phyloP scores from a whole-genome alignment of 2,888 invertebrate species.

The Troides helena region DNA sequence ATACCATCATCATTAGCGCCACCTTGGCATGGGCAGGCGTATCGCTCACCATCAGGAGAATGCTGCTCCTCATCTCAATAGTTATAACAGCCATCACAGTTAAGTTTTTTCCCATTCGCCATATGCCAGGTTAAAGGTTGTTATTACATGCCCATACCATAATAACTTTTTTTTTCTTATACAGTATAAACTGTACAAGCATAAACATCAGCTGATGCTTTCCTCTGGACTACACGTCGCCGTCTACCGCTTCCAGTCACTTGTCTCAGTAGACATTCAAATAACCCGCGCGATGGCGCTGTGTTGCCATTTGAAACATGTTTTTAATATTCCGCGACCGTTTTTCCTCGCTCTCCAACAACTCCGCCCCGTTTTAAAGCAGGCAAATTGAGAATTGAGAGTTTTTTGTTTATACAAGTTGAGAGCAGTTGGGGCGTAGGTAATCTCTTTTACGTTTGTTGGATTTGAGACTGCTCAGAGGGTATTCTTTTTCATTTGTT shows the following conservation, averaged over 20 bases:
- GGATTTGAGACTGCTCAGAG: conserved; percentile 62
- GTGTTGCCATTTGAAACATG: conserved; percentile 69
- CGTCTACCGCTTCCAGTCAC: conserved; percentile 40
- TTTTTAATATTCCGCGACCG: conserved; percentile 75
- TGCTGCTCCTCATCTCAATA: no score
- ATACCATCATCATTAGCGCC: no score
- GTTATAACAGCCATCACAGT: no score
- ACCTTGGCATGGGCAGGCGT: no score
- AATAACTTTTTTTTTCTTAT: no score
- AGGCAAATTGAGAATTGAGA: conserved; percentile 56
- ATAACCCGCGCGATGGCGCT: conserved; percentile 60
- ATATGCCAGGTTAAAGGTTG: no score
- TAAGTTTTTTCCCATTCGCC: no score
- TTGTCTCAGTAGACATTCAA: conserved; percentile 70
- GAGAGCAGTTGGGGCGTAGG: conserved; percentile 73
- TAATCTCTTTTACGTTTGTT: conserved; percentile 78
- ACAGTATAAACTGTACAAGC: no score
- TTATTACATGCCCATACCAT: no score
- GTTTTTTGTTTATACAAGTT: conserved; percentile 76
- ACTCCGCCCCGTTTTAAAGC: conserved; percentile 72
- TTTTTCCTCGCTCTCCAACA: conserved; percentile 69
- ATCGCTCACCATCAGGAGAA: no score
- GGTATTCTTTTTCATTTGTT: conserved; percentile 67
- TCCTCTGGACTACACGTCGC: conserved; percentile 4
- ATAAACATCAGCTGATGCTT: background rate